Evolutionary conservation across 2,797 vertebrate genomes (phyloP), one percentile per base, ranked within the genome.

Genomic region (Enteromius argenteus): DNA sequence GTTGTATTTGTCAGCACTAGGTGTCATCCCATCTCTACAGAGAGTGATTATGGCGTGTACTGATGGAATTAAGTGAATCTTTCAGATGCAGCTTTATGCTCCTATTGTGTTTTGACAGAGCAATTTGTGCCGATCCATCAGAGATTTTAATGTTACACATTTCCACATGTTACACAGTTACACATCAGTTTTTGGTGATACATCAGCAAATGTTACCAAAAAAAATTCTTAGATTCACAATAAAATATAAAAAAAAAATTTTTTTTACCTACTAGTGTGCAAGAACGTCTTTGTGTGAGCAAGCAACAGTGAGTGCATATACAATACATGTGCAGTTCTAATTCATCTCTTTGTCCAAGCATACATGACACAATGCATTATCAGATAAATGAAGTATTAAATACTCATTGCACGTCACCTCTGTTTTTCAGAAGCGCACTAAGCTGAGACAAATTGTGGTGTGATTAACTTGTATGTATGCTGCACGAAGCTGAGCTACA

Each of bases 1-100:
- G 23, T 85, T 78, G 35, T 49, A 51, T 85, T 77, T 74, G 39
- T 35, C 37, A 62, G 67, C 89, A 86, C 89, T 83, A 88, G 89
- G 81, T 87, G 89, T 74, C 87, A 35, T 62, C 67, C 67, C 58
- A 67, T 67, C 30, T 35, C 58, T 44, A 23, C 35, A 68, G 32
- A 76, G 44, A 83, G 82, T 30, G 84, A 83, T 76, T 80, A 75
- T 87, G 81, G 75, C 30, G 88, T 86, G 80, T 89, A 7, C 3
- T 19, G 62, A 56, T 76, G 19, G 9, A 27, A 44, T 81, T 51
- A 3, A 39, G 32, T 37, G 27, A 23, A 17, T 71, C 51, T 58
- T 19, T 77, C 13, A 76, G 23, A 58, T 68, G 56, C 17, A 58
- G 49, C 7, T 69, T 83, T 19, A n/a, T 66, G 60, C 35, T 75